Percentiles rank a stretch among this genome's conserved stretches.
phyloP scores from a whole-genome alignment of 1,140 invertebrate genomes.

The Drosophila guanche region DNA sequence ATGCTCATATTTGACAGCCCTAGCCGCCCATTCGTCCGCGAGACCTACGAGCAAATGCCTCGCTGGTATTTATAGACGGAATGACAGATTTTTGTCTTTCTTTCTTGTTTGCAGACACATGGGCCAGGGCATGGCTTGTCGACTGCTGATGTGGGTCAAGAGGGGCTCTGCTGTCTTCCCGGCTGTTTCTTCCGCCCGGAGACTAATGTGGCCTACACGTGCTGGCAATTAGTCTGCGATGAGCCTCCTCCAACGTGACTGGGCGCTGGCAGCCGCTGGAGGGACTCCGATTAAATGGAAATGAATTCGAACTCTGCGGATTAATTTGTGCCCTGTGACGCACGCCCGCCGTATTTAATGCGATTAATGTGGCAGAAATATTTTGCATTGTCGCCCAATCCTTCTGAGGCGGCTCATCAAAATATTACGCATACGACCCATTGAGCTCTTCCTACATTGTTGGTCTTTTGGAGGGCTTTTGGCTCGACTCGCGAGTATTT shows the following conservation, averaged over 20 bases:
- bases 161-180: conserved; percentile 11
- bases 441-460: conserved; percentile 17
- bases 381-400: conserved; percentile 8
- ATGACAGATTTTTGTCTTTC: conserved; percentile 32
- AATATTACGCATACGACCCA: conserved; percentile 46
- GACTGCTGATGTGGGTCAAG: conserved; percentile 54
- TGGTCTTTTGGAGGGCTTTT: conserved; percentile 17
- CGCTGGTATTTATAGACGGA: conserved; percentile 45
- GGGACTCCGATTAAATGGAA: conserved; percentile 25
- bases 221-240: conserved; percentile 52
- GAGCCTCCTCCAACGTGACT: conserved; percentile 18
- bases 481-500: conserved; percentile 40
- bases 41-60: neutral
- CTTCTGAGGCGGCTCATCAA: conserved; percentile 5
- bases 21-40: neutral
- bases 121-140: conserved; percentile 46
- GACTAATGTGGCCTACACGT: conserved; percentile 48
- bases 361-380: conserved; percentile 19
- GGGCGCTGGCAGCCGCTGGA: neutral
- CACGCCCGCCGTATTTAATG: conserved; percentile 23
- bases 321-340: conserved; percentile 21
- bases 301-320: conserved; percentile 37
- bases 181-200: neutral
- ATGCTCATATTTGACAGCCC: conserved; percentile 21
- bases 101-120: conserved; percentile 26